Percentiles rank a stretch among this genome's conserved stretches.
Evolutionary conservation across 2,888 invertebrate genomes (phyloP).

Genomic region (Calliscelio sp.): DNA sequence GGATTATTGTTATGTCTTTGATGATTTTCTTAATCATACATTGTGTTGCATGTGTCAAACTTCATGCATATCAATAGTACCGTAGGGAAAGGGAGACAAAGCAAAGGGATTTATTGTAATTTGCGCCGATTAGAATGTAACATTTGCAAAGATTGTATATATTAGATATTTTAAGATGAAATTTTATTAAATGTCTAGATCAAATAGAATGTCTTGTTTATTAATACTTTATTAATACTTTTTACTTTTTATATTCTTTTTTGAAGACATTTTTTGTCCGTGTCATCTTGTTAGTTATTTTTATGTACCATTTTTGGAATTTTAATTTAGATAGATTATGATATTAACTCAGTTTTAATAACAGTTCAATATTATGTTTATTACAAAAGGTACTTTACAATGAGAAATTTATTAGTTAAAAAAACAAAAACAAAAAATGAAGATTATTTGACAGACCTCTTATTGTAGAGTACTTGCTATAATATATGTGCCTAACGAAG

Average conservation of each 20-base stretch:
- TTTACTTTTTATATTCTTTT: background rate
- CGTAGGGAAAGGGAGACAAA: conserved; percentile 59
- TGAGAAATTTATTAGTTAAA: too few species aligned
- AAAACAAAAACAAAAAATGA: too few species aligned
- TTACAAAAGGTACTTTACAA: too few species aligned
- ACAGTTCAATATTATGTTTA: too few species aligned
- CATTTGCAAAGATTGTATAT: conserved; percentile 67
- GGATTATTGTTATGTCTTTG: conserved; percentile 61
- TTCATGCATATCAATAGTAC: conserved; percentile 67
- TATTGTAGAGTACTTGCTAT: too few species aligned
- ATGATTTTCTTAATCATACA: conserved; percentile 70
- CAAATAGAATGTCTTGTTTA: conserved; percentile 56
- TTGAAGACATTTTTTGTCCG: background rate
- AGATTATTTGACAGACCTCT: too few species aligned
- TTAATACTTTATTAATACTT: conserved; percentile 42
- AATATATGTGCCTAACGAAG: conserved; percentile 22
- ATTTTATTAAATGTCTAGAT: conserved; percentile 70
- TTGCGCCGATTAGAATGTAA: conserved; percentile 69
- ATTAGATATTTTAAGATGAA: conserved; percentile 71
- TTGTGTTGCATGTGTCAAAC: conserved; percentile 63
- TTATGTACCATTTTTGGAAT: too few species aligned
- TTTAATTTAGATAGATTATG: too few species aligned
- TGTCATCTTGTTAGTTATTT: too few species aligned
- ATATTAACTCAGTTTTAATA: too few species aligned
- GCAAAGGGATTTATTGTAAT: conserved; percentile 69